Conservation (phyloP, 2,797 vertebrate species). For the Alosa sapidissima region DNA sequence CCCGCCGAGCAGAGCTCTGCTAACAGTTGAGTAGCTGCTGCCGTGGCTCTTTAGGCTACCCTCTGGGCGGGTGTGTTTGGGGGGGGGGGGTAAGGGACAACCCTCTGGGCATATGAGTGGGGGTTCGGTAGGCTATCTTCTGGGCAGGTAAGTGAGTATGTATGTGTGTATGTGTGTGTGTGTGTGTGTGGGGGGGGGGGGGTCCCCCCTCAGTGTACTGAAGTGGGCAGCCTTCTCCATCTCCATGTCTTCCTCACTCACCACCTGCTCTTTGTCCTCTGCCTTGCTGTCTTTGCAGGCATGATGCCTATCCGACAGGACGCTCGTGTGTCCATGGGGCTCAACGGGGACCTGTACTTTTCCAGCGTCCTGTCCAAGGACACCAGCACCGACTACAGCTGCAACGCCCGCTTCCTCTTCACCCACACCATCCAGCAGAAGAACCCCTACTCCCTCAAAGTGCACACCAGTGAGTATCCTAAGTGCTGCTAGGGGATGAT, state of each 20-base stretch:
- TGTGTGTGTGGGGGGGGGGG: too few relatives aligned
- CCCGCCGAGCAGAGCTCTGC: too few relatives aligned
- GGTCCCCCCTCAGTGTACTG: too few relatives aligned
- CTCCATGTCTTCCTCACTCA: background rate
- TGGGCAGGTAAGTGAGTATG: too few relatives aligned
- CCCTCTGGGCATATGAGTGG: too few relatives aligned
- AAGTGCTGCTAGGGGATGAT: too few relatives aligned
- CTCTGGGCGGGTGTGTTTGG: too few relatives aligned
- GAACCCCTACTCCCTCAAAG: slow-evolving; percentile 91
- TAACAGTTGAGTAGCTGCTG: too few relatives aligned
- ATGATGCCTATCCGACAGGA: slow-evolving; percentile 90
- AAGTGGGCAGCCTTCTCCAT: background rate
- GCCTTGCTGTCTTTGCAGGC: slow-evolving; percentile 60
- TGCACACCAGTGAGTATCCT: slow-evolving; percentile 84
- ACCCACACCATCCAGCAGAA: slow-evolving; percentile 99
- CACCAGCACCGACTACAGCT: slow-evolving; percentile 89
- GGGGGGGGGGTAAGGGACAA: too few relatives aligned
- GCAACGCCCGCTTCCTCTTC: slow-evolving; percentile 93
- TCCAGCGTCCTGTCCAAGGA: slow-evolving; percentile 90
- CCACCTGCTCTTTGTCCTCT: background rate
- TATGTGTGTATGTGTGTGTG: too few relatives aligned
- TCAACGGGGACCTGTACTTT: slow-evolving; percentile 95
- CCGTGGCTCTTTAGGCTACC: too few relatives aligned
- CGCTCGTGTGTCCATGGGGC: slow-evolving; percentile 90
- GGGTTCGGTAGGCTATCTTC: too few relatives aligned